phyloP scores from a whole-genome alignment of 1,140 invertebrate genomes.

The Drosophila biarmipes region DNA sequence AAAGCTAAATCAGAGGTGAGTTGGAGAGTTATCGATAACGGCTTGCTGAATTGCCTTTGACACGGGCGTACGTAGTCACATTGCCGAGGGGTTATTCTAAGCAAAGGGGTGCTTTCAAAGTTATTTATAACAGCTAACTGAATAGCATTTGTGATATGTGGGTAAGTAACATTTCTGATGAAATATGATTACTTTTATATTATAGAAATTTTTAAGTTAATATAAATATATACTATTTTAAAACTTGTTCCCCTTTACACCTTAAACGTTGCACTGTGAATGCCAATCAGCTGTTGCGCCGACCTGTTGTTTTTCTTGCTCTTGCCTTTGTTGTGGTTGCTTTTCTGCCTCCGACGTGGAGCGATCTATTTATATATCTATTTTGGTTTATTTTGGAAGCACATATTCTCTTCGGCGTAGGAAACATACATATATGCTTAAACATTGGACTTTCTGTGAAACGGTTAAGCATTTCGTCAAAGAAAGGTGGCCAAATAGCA shows the following conservation, averaged over 20 bases:
- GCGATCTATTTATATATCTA: conserved; percentile 71
- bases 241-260: too few relatives aligned
- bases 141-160: too few relatives aligned
- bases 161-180: too few relatives aligned
- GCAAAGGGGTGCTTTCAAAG: too few relatives aligned
- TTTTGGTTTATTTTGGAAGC: conserved; percentile 70
- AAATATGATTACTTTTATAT: too few relatives aligned
- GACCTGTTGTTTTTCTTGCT: conserved; percentile 52
- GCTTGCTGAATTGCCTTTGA: not conserved
- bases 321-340: conserved; percentile 41
- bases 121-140: too few relatives aligned
- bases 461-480: conserved; percentile 2
- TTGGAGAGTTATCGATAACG: conserved; percentile 6
- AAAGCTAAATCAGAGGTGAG: conserved; percentile 22
- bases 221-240: too few relatives aligned
- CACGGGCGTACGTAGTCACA: not conserved
- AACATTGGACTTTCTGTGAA: conserved; percentile 4
- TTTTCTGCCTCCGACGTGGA: conserved; percentile 59
- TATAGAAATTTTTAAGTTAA: too few relatives aligned
- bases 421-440: conserved; percentile 34
- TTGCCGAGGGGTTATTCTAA: not conserved
- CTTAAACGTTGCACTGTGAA: conserved; percentile 2
- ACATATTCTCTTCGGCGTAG: conserved; percentile 46
- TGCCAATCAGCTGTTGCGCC: conserved; percentile 43
- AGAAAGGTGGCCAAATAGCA: not conserved